Conservation (phyloP, 2,888 invertebrate genomes). For the Melanostoma scalare region DNA sequence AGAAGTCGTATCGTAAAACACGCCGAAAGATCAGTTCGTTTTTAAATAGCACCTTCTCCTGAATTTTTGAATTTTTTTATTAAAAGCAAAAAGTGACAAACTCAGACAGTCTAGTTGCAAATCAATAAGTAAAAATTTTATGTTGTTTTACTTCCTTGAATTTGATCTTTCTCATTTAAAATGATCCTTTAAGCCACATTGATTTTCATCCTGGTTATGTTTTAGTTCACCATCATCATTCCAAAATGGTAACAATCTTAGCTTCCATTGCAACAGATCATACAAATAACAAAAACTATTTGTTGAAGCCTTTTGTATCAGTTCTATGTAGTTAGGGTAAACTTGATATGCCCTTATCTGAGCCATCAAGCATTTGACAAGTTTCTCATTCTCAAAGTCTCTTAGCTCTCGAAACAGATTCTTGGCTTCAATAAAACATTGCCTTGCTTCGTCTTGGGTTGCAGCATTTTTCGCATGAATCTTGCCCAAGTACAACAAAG, state of each 20-base stretch:
- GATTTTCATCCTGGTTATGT: not conserved
- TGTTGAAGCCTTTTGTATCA: conserved; percentile 36
- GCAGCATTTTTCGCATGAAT: conserved; percentile 38
- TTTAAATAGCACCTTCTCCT: no score
- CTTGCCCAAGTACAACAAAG: conserved; percentile 55
- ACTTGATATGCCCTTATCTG: conserved; percentile 53
- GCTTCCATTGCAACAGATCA: conserved; percentile 60
- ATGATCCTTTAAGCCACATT: conserved; percentile 43
- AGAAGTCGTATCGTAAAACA: no score
- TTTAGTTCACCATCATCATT: conserved; percentile 22
- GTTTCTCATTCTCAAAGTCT: conserved; percentile 57
- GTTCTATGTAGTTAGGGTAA: conserved; percentile 54
- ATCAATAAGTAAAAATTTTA: no score
- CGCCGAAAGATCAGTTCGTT: no score
- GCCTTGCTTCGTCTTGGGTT: conserved; percentile 27
- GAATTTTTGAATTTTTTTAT: no score
- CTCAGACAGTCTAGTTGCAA: not conserved
- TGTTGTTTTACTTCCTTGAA: not conserved
- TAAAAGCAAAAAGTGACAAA: no score
- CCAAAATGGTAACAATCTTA: conserved; percentile 58
- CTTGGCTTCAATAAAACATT: conserved; percentile 51
- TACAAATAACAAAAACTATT: conserved; percentile 48
- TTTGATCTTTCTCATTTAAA: not conserved
- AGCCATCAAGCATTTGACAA: conserved; percentile 55
- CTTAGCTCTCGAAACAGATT: conserved; percentile 20